A percentile compares a stretch with the other conserved stretches of the same genome.
Conservation (phyloP, 2,113 vertebrate species). For the Agelaius phoeniceus region DNA sequence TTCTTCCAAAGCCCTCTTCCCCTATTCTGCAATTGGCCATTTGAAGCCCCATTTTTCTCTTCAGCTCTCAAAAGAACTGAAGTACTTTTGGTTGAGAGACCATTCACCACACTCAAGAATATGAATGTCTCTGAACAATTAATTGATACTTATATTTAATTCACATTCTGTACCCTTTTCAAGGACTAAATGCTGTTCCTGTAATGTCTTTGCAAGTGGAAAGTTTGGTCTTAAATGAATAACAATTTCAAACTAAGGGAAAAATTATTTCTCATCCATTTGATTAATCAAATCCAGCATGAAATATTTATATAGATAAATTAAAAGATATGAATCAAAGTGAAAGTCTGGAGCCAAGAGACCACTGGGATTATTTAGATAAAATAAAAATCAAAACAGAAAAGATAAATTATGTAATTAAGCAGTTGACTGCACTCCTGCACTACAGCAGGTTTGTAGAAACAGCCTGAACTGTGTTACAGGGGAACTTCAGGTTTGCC, state of each 20-base stretch:
- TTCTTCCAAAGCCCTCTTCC: not conserved
- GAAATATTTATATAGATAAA: slow-evolving; percentile 49
- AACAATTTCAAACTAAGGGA: not conserved
- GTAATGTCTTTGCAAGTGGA: not conserved
- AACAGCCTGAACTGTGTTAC: not conserved
- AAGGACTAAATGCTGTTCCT: not conserved
- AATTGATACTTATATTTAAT: not conserved
- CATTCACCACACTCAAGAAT: not conserved
- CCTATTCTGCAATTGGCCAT: not conserved
- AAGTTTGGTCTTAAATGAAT: not conserved
- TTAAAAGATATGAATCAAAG: slow-evolving; percentile 40
- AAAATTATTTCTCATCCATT: slow-evolving; percentile 1
- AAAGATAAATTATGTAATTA: slow-evolving; percentile 20
- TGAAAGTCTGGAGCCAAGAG: not conserved
- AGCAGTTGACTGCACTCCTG: not conserved
- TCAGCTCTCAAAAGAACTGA: not conserved
- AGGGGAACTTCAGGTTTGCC: not conserved
- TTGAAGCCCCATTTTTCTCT: not conserved
- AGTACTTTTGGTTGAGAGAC: not conserved
- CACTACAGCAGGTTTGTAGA: not conserved
- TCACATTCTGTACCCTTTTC: not conserved
- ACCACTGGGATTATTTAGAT: not conserved
- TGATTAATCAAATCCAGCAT: slow-evolving; percentile 9
- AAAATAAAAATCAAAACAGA: slow-evolving; percentile 40
- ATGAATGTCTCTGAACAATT: not conserved